Evolutionary conservation across 2,113 vertebrate genomes (phyloP).

Genomic region (Platysteira castanea): DNA sequence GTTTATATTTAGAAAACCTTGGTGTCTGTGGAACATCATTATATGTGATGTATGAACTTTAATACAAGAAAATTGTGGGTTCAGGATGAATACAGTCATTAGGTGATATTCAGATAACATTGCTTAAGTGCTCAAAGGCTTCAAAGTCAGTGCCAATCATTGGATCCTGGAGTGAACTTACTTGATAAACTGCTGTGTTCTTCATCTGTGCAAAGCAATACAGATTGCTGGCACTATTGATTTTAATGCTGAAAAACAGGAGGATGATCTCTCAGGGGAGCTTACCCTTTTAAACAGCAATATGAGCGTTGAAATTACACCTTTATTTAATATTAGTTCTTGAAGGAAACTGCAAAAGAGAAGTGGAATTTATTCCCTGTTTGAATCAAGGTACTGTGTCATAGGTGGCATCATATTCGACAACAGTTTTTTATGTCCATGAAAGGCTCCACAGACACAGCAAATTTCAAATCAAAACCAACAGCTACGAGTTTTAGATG

Average conservation of each 20-base stretch:
- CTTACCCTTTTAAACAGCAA: background rate
- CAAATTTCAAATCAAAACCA: background rate
- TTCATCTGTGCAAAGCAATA: background rate
- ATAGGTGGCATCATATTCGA: background rate
- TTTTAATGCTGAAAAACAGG: background rate
- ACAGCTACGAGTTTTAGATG: background rate
- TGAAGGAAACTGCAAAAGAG: background rate
- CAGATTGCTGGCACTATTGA: background rate
- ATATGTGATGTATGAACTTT: background rate
- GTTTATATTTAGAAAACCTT: background rate
- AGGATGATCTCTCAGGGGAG: background rate
- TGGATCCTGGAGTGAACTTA: background rate
- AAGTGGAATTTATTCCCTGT: background rate
- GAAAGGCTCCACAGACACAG: background rate
- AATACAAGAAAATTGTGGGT: background rate
- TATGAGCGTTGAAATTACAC: background rate
- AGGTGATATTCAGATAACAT: background rate
- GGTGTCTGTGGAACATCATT: background rate
- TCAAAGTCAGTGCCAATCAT: background rate
- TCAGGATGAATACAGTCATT: background rate
- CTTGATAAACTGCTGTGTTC: slow-evolving; percentile 3
- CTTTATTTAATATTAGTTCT: slow-evolving; percentile 10
- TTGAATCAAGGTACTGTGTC: background rate
- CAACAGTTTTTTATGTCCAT: background rate
- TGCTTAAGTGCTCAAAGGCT: background rate